These are phyloP conservation scores for Lasioglossum zephyrum DNA, from an alignment of 2,888 invertebrate genomes.

Conservation along the genomic window DNA sequence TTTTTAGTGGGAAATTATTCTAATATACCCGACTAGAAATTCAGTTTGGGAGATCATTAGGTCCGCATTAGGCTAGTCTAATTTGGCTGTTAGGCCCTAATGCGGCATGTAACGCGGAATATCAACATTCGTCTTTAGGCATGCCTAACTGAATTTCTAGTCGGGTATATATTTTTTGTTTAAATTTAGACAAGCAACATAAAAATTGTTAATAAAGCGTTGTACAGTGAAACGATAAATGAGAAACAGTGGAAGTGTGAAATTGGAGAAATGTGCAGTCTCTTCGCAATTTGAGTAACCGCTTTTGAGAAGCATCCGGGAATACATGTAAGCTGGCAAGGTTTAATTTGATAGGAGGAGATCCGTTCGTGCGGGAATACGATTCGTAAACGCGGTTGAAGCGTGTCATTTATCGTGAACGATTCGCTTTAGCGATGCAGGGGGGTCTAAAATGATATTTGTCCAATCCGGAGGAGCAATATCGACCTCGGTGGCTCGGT, in stretches of 20 bases:
- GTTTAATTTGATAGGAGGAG: conserved; percentile 41
- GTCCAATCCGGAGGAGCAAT: conserved; percentile 76
- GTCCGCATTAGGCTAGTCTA: too few species aligned
- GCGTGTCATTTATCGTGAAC: conserved; percentile 64
- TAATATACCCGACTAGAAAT: too few species aligned
- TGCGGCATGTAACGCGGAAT: too few species aligned
- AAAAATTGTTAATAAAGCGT: neutral
- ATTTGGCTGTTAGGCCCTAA: too few species aligned
- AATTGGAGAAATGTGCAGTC: neutral
- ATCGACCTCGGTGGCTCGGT: conserved; percentile 67
- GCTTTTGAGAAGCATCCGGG: neutral
- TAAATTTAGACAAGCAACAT: neutral
- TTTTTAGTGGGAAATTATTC: neutral
- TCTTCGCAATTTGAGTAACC: neutral
- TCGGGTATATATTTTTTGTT: too few species aligned
- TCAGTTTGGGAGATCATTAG: too few species aligned
- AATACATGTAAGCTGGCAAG: neutral
- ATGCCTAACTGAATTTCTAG: too few species aligned
- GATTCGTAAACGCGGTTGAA: conserved; percentile 59
- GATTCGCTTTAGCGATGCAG: conserved; percentile 49
- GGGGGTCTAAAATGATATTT: conserved; percentile 79
- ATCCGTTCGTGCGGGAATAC: conserved; percentile 34
- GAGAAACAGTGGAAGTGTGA: neutral
- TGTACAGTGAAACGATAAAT: neutral
- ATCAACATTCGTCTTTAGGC: too few species aligned